phyloP scores from a whole-genome alignment of 2,888 invertebrate species.

The Agonopterix subpropinquella region DNA sequence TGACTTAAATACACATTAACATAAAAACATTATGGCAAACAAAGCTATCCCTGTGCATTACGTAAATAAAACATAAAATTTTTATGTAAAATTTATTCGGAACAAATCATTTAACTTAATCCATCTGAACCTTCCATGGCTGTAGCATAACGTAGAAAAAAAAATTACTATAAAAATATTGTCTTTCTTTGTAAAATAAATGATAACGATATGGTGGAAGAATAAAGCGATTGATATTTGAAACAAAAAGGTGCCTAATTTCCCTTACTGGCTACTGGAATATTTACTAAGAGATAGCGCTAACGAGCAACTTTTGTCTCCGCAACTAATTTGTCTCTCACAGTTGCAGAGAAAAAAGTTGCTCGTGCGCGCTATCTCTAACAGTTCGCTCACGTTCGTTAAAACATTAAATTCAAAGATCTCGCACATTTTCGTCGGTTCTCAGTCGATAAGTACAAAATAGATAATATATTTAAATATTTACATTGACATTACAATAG shows the following conservation, averaged over 20 bases:
- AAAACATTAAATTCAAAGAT: conserved; percentile 3
- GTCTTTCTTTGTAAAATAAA: conserved; percentile 33
- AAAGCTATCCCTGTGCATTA: conserved; percentile 6
- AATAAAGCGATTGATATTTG: conserved; percentile 16
- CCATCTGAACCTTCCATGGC: conserved; percentile 28
- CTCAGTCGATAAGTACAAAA: conserved; percentile 62
- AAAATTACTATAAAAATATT: conserved; percentile 66
- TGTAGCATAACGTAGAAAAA: conserved; percentile 41
- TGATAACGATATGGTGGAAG: conserved; percentile 6
- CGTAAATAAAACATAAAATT: conserved; percentile 24
- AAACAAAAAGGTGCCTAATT: conserved; percentile 4
- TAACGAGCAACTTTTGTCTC: too few species aligned
- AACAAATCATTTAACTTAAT: conserved; percentile 39
- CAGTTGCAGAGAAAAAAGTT: too few species aligned
- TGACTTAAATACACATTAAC: conserved; percentile 21
- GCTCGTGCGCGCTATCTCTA: too few species aligned
- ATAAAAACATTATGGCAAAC: conserved; percentile 20
- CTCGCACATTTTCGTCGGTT: conserved; percentile 9
- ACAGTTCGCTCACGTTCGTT: background rate
- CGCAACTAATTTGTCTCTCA: too few species aligned
- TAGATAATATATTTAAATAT: conserved; percentile 32
- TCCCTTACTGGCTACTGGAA: conserved; percentile 14
- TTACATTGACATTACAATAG: conserved; percentile 53
- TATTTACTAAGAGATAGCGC: too few species aligned
- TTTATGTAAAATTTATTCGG: conserved; percentile 58